These are phyloP conservation scores for Stylophora pistillata DNA, from an alignment of 64 coral and sea anemone genomes.

Conservation along the genomic window DNA sequence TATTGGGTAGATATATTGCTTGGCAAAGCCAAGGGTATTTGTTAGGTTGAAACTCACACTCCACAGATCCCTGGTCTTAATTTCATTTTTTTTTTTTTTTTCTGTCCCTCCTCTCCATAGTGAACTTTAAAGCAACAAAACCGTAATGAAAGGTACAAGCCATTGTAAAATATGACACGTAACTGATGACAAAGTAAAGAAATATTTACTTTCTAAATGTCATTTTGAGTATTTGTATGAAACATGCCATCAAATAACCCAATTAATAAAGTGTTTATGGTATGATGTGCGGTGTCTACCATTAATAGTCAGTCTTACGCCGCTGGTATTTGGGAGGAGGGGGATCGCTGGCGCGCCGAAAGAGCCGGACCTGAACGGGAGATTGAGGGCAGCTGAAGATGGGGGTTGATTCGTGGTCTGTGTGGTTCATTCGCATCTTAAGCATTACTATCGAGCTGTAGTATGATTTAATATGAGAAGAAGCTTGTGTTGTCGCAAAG, in stretches of 20 bases:
- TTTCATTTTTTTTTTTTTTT: background rate
- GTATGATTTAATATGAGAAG: too few relatives aligned
- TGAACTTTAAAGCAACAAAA: background rate
- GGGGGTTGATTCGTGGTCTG: too few relatives aligned
- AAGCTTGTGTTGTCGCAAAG: too few relatives aligned
- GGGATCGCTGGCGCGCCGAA: too few relatives aligned
- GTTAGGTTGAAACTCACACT: background rate
- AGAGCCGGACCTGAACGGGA: too few relatives aligned
- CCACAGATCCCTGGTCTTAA: background rate
- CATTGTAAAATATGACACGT: slow-evolving; percentile 24
- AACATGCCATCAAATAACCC: slow-evolving; percentile 25
- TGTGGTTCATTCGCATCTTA: too few relatives aligned
- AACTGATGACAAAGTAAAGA: slow-evolving; percentile 31
- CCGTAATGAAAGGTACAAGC: background rate
- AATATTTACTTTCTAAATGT: slow-evolving; percentile 32
- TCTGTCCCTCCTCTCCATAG: background rate
- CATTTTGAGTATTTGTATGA: slow-evolving; percentile 51
- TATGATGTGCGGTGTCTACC: slow-evolving; percentile 9
- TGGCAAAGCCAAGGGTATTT: slow-evolving; percentile 22
- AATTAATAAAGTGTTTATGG: slow-evolving; percentile 37
- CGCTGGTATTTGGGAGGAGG: too few relatives aligned
- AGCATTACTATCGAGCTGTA: too few relatives aligned
- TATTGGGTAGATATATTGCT: background rate
- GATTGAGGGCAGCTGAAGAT: too few relatives aligned
- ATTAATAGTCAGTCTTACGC: too few relatives aligned